Evolutionary conservation across 2,797 vertebrate genomes (phyloP), one percentile per base, ranked within the genome.

Genomic region (Myotis myotis): DNA sequence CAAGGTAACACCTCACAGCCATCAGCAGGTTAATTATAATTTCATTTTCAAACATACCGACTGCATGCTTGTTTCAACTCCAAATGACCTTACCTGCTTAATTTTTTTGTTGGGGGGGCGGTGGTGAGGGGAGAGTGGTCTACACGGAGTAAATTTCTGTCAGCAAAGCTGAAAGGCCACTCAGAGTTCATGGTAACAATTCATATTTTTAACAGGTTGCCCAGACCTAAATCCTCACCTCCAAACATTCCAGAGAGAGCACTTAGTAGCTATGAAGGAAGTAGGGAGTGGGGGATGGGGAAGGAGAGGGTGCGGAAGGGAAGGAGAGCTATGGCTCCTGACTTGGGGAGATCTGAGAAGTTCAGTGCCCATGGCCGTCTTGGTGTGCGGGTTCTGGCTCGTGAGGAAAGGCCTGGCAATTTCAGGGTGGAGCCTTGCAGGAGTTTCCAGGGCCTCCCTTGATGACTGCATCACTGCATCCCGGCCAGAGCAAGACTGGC

Each of bases 1-100:
- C 98, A 98, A 96, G 97, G 97, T 96, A 97, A 98, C 98, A 98
- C 97, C 97, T 98, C 97, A 98, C 97, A 97, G 96, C 96, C 93
- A 10, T 92, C 68, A 1, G 80, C 6, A 28, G 96, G 92, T 97
- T 98, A 96, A 97, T 96, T 86, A 94, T 97, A 97, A 93, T 97
- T 97, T 92, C 80, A 19, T 97, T 96, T 97, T 97, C 97, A 96
- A 95, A 96, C 95, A 95, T 81, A 91, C 93, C 83, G 95, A 75
- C 94, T 91, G 95, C 95, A 96, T 93, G 97, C 96, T 97, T 94
- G 92, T 89, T 98, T 98, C 98, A 98, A 98, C 98, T 98, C 98
- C 97, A 90, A 95, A 93, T 96, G 98, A 98, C 98, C 98, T 98
- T 97, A 98, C 97, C 97, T 98, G 97, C 91, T 97, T 97, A 76